Evolutionary conservation across 2,797 vertebrate species (phyloP).

Genomic region (Halcyon badia): DNA sequence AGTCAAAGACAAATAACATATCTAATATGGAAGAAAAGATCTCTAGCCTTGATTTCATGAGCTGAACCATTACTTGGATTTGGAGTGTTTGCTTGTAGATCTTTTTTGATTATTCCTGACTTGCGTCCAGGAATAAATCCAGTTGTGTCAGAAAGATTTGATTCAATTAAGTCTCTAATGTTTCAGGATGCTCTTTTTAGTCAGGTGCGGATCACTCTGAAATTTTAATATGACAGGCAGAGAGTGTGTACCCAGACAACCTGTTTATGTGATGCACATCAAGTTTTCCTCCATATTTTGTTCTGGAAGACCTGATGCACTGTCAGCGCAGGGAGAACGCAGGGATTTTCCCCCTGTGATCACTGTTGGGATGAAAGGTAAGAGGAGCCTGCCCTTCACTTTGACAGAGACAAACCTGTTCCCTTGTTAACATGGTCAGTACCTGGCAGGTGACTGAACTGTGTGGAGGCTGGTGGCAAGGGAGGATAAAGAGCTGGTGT

Average conservation of each 20-base stretch:
- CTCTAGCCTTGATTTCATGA: background rate
- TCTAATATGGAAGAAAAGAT: background rate
- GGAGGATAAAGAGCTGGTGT: accelerated
- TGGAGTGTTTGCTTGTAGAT: background rate
- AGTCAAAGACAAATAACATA: background rate
- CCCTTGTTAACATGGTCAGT: background rate
- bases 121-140: background rate
- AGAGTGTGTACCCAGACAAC: background rate
- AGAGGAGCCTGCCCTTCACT: background rate
- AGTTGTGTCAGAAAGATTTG: background rate
- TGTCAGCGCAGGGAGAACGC: accelerated
- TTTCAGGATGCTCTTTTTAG: background rate
- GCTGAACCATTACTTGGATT: background rate
- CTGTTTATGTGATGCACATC: background rate
- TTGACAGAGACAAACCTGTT: background rate
- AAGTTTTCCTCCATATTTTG: background rate
- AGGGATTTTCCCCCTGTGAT: background rate
- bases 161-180: background rate
- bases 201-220: background rate
- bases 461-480: accelerated
- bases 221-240: background rate
- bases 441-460: background rate
- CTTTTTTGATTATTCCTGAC: background rate
- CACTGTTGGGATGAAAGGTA: background rate
- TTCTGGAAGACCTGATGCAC: background rate